Evolutionary conservation across 92 coral and sea anemone genomes (phyloP), one percentile per base, ranked within the genome.

Genomic region (Phenganax subtilis): DNA sequence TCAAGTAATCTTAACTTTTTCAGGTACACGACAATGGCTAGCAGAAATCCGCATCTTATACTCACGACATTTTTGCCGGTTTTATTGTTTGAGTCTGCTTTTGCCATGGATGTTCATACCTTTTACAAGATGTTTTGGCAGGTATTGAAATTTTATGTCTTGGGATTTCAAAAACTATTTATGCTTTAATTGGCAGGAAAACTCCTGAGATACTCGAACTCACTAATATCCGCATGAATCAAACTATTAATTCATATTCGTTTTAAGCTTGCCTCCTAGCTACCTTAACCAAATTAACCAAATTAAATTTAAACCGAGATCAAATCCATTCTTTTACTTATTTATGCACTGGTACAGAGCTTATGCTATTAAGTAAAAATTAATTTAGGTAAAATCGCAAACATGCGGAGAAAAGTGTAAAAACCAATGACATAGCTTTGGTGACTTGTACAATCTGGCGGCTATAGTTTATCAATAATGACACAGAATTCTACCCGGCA

Each of bases 71-170:
- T 94, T 80, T 90, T 94, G 1, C 98, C 98, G n/a, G 98, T 94
- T 51, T 91, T 94, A 6, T 91, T 94, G 31, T 94, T 94, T 84
- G 98, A 94, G 82, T 94, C 98, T 8, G 98, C 98, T 52, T 94
- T 94, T 84, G 98, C 98, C 8, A 94, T 94, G 98, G 98, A 94
- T 73, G 98, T 94, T 16, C 98, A 94, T 68, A 94, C 92, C 9
- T 94, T 94, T 77, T 91, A 94, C 90, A 91, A 91, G 77, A 88
- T 94, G 91, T 94, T 94, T 86, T 89, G 92, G 85, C 98, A 94
- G 87, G 92, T 79, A 58, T 10, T 14, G 25, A 15, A 1, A 25
- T 20, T 10, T 28, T 5, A 27, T 1, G 29, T 67, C 65, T 15
- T 12, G 17, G 65, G 65, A 58, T 20, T 20, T 20, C 25, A 20